Evolutionary conservation across 2,888 invertebrate species (phyloP).

Genomic region (Drosophila algonquin): DNA sequence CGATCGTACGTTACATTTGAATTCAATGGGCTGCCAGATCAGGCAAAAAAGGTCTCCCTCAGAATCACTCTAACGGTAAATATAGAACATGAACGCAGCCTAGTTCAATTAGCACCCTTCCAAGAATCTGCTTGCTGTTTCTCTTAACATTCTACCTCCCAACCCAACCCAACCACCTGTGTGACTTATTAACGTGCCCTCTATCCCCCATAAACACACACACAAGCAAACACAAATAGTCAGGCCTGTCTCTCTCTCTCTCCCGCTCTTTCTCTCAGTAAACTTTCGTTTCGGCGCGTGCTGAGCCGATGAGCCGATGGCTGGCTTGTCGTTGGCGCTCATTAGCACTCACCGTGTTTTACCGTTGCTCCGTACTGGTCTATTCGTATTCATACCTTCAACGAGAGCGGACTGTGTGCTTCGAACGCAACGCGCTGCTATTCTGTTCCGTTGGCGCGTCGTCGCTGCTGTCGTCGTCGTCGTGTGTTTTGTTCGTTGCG

Average conservation of each 20-base stretch:
- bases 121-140: constrained; percentile 14
- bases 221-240: neutral
- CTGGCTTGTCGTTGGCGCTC: constrained; percentile 9
- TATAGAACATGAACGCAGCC: constrained; percentile 27
- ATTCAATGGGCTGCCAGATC: neutral
- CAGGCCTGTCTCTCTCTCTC: neutral
- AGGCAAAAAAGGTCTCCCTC: neutral
- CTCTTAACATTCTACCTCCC: constrained; percentile 30
- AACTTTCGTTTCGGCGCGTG: constrained; percentile 31
- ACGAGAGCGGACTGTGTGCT: constrained; percentile 66
- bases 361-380: constrained; percentile 18
- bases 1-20: neutral
- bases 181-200: constrained; percentile 5
- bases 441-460: constrained; percentile 36
- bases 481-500: constrained; percentile 62
- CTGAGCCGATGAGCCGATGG: constrained; percentile 31
- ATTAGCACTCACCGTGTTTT: constrained; percentile 49
- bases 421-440: constrained; percentile 24
- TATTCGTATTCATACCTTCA: constrained; percentile 72
- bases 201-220: constrained; percentile 6
- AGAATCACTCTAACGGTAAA: constrained; percentile 65
- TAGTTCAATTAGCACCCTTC: constrained; percentile 63
- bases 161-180: constrained; percentile 39
- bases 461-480: constrained; percentile 39
- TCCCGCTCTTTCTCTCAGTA: constrained; percentile 1